Evolutionary conservation across 2,113 vertebrate species (phyloP).

Genomic region (Takifugu flavidus): DNA sequence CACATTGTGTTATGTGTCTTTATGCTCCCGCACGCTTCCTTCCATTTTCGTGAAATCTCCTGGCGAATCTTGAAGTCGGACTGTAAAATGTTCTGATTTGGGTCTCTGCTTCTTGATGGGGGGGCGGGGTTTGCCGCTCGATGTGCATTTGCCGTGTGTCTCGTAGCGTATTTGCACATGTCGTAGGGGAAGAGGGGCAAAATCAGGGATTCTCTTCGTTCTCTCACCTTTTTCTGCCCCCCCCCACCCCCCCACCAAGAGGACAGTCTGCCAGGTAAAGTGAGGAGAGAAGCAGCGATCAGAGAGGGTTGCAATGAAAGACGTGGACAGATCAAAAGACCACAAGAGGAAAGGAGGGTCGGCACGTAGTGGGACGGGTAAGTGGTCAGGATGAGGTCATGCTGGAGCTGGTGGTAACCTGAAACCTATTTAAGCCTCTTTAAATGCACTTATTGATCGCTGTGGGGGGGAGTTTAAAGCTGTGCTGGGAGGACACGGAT

Average conservation of each 20-base stretch:
- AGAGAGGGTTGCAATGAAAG: constrained; percentile 37
- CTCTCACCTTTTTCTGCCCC: constrained; percentile 27
- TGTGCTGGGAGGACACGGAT: constrained; percentile 22
- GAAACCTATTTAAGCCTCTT: too few relatives aligned
- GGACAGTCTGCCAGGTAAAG: constrained; percentile 53
- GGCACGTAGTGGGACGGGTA: constrained; percentile 45
- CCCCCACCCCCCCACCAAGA: constrained; percentile 39
- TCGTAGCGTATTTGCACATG: too few relatives aligned
- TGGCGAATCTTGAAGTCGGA: too few relatives aligned
- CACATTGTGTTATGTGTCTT: too few relatives aligned
- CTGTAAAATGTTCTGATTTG: not conserved
- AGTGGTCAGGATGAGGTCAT: constrained; percentile 20
- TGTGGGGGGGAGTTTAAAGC: not conserved
- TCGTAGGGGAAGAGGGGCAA: not conserved
- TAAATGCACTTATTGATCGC: not conserved
- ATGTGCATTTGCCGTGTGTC: not conserved
- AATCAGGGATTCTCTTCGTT: constrained; percentile 24
- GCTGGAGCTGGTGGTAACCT: not conserved
- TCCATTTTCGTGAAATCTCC: too few relatives aligned
- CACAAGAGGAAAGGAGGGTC: constrained; percentile 46
- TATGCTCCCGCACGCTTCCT: too few relatives aligned
- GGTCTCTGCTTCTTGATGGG: constrained; percentile 2
- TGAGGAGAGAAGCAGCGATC: constrained; percentile 16
- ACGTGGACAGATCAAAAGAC: constrained; percentile 45
- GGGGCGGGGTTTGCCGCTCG: not conserved